phyloP scores from a whole-genome alignment of 1,140 invertebrate species.

The Chlorops oryzae region DNA sequence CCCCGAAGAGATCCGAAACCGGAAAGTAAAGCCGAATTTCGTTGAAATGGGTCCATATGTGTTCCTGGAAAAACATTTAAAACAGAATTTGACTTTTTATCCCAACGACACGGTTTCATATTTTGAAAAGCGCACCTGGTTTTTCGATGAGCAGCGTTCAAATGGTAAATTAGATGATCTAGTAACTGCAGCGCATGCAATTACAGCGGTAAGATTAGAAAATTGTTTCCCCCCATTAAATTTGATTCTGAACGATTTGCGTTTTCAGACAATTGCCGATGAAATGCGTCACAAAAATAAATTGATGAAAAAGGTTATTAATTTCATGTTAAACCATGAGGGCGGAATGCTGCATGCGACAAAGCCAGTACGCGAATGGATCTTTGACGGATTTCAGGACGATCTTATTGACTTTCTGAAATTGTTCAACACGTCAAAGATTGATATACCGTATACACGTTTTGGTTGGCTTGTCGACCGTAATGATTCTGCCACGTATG shows the following conservation, averaged over 20 bases:
- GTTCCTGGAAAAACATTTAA: constrained; percentile 54
- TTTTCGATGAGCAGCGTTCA: constrained; percentile 64
- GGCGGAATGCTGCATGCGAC: constrained; percentile 55
- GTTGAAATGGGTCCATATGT: constrained; percentile 61
- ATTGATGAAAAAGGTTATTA: constrained; percentile 50
- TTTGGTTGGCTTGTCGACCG: constrained; percentile 79
- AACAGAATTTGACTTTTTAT: constrained; percentile 61
- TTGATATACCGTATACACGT: constrained; percentile 59
- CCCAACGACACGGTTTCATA: constrained; percentile 78
- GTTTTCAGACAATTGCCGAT: constrained; percentile 60
- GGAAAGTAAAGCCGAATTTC: constrained; percentile 57
- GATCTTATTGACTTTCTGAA: constrained; percentile 55
- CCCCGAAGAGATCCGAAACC: constrained; percentile 53
- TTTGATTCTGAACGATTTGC: no score
- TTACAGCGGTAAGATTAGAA: constrained; percentile 59
- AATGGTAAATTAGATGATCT: constrained; percentile 66
- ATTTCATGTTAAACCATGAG: constrained; percentile 51
- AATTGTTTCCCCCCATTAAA: neutral
- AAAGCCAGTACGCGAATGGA: constrained; percentile 58
- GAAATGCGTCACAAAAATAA: constrained; percentile 49
- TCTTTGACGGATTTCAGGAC: constrained; percentile 74
- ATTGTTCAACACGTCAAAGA: constrained; percentile 52
- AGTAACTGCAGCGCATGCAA: constrained; percentile 72
- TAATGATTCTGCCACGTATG: constrained; percentile 62
- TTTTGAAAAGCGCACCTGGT: constrained; percentile 67